These are phyloP conservation scores for Andrena hattorfiana DNA, from an alignment of 2,888 invertebrate species.

Conservation along the genomic window DNA sequence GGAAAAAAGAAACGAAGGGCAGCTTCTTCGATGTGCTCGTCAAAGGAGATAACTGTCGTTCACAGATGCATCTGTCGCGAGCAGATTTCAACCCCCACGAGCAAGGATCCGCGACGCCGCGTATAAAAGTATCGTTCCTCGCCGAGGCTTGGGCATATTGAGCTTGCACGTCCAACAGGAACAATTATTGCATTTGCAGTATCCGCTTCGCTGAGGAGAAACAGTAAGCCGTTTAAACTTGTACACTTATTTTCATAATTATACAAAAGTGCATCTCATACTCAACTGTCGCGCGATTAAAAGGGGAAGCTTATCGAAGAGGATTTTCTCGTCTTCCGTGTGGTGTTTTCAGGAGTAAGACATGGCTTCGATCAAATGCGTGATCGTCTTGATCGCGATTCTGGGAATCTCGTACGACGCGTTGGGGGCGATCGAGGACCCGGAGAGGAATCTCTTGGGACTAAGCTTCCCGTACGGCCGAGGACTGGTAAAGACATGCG, in stretches of 20 bases:
- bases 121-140: slow-evolving; percentile 64
- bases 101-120: neutral
- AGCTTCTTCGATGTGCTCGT: slow-evolving; percentile 24
- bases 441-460: slow-evolving; percentile 62
- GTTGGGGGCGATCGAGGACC: slow-evolving; percentile 67
- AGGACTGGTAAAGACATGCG: slow-evolving; percentile 64
- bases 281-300: neutral
- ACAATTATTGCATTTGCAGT: neutral
- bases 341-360: neutral
- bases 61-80: slow-evolving; percentile 44
- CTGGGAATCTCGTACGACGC: slow-evolving; percentile 49
- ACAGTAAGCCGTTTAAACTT: neutral
- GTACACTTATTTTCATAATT: too few relatives aligned
- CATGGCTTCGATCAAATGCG: slow-evolving; percentile 54
- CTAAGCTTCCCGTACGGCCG: slow-evolving; percentile 65
- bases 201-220: neutral
- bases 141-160: slow-evolving; percentile 15
- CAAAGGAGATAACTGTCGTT: slow-evolving; percentile 55
- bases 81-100: slow-evolving; percentile 40
- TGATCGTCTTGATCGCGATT: slow-evolving; percentile 56
- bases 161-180: slow-evolving; percentile 10
- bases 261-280: too few relatives aligned
- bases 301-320: neutral
- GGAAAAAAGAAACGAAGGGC: neutral
- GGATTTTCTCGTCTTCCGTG: neutral